Evolutionary conservation across 2,888 invertebrate genomes (phyloP).

Genomic region (Piscicola geometra): DNA sequence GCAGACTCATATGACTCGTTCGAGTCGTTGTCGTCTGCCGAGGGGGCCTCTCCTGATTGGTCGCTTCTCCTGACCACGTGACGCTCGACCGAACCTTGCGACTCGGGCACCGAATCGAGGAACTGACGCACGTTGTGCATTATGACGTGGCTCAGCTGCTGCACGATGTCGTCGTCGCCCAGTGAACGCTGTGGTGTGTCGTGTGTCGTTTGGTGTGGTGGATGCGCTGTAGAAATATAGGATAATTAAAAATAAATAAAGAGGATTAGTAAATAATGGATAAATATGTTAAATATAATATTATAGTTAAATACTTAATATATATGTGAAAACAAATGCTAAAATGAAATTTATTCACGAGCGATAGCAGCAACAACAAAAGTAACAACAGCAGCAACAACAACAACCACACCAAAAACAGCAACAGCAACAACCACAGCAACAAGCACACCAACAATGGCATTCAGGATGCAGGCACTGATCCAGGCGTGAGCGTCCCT

Average conservation of each 20-base stretch:
- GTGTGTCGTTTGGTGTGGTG: neutral
- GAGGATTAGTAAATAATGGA: no score
- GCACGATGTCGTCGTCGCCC: neutral
- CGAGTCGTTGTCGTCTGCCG: constrained; percentile 15
- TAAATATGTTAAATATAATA: no score
- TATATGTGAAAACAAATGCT: no score
- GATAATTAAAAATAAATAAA: no score
- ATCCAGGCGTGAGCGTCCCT: constrained; percentile 53
- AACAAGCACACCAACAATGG: constrained; percentile 52
- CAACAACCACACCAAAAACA: no score
- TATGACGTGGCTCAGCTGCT: neutral
- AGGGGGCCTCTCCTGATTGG: neutral
- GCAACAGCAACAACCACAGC: neutral
- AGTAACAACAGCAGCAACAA: neutral
- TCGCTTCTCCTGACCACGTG: constrained; percentile 6
- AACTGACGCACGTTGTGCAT: neutral
- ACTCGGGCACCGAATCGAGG: neutral
- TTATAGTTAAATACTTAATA: no score
- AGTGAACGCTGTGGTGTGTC: neutral
- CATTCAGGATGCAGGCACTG: constrained; percentile 51
- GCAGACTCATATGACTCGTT: constrained; percentile 27
- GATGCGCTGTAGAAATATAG: neutral
- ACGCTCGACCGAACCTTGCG: neutral
- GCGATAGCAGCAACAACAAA: neutral
- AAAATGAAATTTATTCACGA: no score